Percentiles rank a stretch among this genome's conserved stretches.
phyloP scores from a whole-genome alignment of 2,888 invertebrate species.

The Torymus auratus region DNA sequence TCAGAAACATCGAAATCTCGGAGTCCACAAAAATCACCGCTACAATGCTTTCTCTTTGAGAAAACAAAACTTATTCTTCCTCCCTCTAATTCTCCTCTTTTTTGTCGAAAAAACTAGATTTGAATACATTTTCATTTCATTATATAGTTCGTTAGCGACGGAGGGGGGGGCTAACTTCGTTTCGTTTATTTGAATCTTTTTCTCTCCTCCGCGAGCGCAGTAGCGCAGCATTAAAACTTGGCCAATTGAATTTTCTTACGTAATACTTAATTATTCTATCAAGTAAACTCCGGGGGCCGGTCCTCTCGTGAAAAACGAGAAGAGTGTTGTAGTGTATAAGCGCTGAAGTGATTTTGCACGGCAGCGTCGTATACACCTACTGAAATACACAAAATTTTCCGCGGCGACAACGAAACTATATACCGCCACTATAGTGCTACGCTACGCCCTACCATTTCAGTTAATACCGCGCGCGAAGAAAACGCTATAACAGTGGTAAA shows the following conservation, averaged over 20 bases:
- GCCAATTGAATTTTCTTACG: constrained; percentile 20
- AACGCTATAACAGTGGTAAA: no score
- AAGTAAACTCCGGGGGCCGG: background rate
- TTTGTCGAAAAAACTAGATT: background rate
- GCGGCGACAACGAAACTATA: background rate
- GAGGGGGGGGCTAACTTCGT: background rate
- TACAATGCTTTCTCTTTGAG: no score
- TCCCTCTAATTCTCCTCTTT: background rate
- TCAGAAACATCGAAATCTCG: no score
- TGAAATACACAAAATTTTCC: background rate
- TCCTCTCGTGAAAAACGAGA: background rate
- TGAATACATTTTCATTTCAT: constrained; percentile 11
- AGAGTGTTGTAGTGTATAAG: background rate
- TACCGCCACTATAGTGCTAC: no score
- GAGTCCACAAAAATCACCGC: no score
- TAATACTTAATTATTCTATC: constrained; percentile 21
- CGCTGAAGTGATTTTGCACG: background rate
- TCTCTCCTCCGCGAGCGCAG: background rate
- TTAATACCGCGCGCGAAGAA: constrained; percentile 7
- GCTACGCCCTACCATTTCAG: background rate
- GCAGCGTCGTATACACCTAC: no score
- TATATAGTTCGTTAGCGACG: background rate
- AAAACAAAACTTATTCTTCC: no score
- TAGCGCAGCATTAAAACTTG: constrained; percentile 31
- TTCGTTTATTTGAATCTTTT: constrained; percentile 17